Evolutionary conservation across 1,140 invertebrate genomes (phyloP), one percentile per base, ranked within the genome.

Genomic region (Lutraria rhynchaena): DNA sequence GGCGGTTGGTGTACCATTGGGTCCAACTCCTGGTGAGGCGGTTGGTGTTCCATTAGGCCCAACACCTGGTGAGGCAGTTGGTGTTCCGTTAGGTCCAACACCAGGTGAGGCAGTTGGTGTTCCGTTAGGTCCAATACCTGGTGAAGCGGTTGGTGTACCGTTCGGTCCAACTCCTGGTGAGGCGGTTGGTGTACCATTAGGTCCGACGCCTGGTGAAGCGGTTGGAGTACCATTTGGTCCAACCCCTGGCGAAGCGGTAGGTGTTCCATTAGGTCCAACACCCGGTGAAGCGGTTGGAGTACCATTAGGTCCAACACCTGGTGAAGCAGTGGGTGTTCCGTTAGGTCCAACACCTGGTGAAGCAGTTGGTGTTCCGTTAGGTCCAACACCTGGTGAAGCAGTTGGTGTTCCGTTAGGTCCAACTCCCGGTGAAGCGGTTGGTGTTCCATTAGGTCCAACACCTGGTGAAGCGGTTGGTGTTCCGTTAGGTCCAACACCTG

Each of bases 281-380:
- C n/a, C n/a, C n/a, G n/a, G n/a, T n/a, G n/a, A n/a, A n/a, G 44
- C 22, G 51, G 78, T 81, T 61, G 81, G 63, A 49, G 86, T 61
- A n/a, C n/a, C 51, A 1, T 67, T 74, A 35, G 85, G 44, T 69
- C 41, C 60, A 15, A n/a, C 49, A 15, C n/a, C 22, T 41, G 57
- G 44, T 13, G 55, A 27, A 19, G 51, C 13, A 41, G 46, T 55
- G 53, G 71, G 49, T 0, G 13, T 17, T 2, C 33, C 19, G 60
- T 19, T 15, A 7, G 37, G 15, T 7, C 37, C 37, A 7, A 41
- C 37, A 41, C 37, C 15, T 41, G 37, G 37, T 15, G n/a, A 44
- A 24, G 46, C 60, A 65, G 78, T 49, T 19, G 78, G 44, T 24
- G 29, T 24, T 7, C 51, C 46, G 17, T 49, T 17, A 11, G 65